phyloP scores from a whole-genome alignment of 2,113 vertebrate genomes.

The Heteronetta atricapilla region DNA sequence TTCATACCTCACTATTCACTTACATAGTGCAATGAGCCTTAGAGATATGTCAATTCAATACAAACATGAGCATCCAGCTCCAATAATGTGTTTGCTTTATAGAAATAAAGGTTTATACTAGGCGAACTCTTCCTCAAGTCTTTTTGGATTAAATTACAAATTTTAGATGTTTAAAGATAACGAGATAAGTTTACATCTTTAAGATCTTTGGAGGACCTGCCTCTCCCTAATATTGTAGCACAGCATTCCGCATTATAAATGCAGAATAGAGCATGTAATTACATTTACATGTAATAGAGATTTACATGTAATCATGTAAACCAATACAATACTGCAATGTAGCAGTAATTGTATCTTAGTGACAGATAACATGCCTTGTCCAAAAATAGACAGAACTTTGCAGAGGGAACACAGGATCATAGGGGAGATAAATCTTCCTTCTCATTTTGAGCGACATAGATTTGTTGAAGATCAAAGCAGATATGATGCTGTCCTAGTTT shows the following conservation, averaged over 20 bases:
- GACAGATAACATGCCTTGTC: not conserved
- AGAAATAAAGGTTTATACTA: not conserved
- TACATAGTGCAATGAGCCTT: not conserved
- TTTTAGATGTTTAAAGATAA: not conserved
- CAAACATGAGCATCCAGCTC: not conserved
- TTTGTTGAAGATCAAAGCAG: not conserved
- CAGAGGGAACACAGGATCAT: not conserved
- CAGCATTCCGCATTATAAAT: not conserved
- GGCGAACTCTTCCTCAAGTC: not conserved
- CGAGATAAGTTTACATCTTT: not conserved
- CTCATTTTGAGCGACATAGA: not conserved
- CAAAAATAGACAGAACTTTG: not conserved
- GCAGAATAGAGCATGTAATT: not conserved
- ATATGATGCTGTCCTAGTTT: not conserved
- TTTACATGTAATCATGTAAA: rapidly evolving
- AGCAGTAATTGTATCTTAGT: not conserved
- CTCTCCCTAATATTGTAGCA: not conserved
- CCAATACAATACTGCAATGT: not conserved
- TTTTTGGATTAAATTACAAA: not conserved
- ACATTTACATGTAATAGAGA: no score
- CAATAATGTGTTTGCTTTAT: not conserved
- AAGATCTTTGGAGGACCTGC: not conserved
- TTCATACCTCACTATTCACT: not conserved
- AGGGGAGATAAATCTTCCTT: not conserved
- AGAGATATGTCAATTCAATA: not conserved